A percentile compares a stretch with the other conserved stretches of the same genome.
Evolutionary conservation across 1,140 invertebrate genomes (phyloP).

Genomic region (Tachypleus tridentatus): DNA sequence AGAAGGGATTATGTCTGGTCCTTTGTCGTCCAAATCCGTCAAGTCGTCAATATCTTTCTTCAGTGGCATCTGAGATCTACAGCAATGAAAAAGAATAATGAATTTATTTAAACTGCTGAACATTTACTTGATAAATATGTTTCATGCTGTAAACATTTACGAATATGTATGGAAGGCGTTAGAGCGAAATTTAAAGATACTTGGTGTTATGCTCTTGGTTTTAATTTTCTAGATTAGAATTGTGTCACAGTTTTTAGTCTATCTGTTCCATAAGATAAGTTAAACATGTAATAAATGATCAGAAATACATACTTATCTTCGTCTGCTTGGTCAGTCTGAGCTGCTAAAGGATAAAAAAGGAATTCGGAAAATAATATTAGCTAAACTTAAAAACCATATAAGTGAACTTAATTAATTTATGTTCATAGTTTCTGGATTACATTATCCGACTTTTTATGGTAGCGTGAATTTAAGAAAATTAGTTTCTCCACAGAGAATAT

Average conservation of each 20-base stretch:
- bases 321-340: too few relatives aligned
- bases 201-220: slow-evolving; percentile 15
- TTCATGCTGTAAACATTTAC: background rate
- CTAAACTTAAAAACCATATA: too few relatives aligned
- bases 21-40: slow-evolving; percentile 24
- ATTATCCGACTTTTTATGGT: too few relatives aligned
- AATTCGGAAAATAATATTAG: too few relatives aligned
- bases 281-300: too few relatives aligned
- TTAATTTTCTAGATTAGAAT: slow-evolving; percentile 1
- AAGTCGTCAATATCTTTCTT: slow-evolving; percentile 24
- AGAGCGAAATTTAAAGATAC: slow-evolving; percentile 7
- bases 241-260: background rate
- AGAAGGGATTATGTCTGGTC: slow-evolving; percentile 23
- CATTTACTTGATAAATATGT: background rate
- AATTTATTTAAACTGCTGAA: background rate
- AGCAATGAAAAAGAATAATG: background rate
- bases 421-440: too few relatives aligned
- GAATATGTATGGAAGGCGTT: background rate
- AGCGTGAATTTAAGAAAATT: too few relatives aligned
- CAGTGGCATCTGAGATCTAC: slow-evolving; percentile 21
- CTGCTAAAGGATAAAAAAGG: too few relatives aligned
- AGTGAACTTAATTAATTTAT: too few relatives aligned
- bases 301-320: too few relatives aligned
- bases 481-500: too few relatives aligned
- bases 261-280: background rate